Conservation (phyloP, 2,113 vertebrate species). For the Bubo bubo region DNA sequence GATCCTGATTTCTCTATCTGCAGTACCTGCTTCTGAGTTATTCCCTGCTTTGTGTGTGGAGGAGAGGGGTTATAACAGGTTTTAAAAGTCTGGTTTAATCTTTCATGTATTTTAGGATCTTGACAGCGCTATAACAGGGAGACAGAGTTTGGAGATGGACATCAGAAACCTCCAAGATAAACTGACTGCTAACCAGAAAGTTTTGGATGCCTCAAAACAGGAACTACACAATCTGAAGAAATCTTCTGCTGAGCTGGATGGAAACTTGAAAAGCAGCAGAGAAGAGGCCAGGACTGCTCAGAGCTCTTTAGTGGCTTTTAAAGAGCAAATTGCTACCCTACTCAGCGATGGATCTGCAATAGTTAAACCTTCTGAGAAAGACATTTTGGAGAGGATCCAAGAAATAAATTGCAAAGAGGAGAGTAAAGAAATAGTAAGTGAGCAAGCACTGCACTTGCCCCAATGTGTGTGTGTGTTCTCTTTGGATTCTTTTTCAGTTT, state of each 20-base stretch:
- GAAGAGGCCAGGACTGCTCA: constrained; percentile 65
- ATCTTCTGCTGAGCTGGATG: constrained; percentile 74
- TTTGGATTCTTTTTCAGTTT: background rate
- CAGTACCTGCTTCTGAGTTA: background rate
- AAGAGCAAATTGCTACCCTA: constrained; percentile 72
- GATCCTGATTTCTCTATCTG: background rate
- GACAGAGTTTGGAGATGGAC: constrained; percentile 77
- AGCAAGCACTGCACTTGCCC: background rate
- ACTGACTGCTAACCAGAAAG: constrained; percentile 74
- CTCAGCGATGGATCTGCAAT: constrained; percentile 43
- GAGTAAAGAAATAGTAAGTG: constrained; percentile 70
- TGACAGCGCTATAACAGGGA: constrained; percentile 64
- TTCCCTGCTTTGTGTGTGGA: background rate
- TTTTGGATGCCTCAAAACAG: constrained; percentile 71
- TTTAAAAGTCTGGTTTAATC: background rate
- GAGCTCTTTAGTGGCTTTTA: constrained; percentile 68
- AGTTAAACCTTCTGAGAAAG: constrained; percentile 62
- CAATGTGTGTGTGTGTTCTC: background rate
- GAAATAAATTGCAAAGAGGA: constrained; percentile 72
- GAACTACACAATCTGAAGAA: constrained; percentile 76
- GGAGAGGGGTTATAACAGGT: background rate
- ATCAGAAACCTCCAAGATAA: constrained; percentile 74
- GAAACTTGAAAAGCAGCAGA: constrained; percentile 66
- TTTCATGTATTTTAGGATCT: constrained; percentile 77
- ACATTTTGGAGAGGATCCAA: constrained; percentile 74